Evolutionary conservation across 2,113 vertebrate species (phyloP), one percentile per base, ranked within the genome.

Genomic region (Lophura nycthemera): DNA sequence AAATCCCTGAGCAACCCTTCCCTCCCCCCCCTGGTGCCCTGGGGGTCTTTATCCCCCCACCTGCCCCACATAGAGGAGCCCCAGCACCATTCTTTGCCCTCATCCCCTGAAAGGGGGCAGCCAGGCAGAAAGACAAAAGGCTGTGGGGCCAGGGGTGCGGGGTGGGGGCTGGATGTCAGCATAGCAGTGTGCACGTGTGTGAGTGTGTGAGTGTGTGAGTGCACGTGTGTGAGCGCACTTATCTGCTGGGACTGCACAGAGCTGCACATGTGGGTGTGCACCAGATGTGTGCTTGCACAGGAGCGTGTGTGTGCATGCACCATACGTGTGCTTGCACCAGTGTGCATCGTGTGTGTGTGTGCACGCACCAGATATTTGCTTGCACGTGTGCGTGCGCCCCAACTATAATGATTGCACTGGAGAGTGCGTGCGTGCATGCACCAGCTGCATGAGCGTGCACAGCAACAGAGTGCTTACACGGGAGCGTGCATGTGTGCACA

Each of bases 91-190:
- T 56, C 50, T 43, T 10, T 10, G 71, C 57, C 45, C 85, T 87
- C 78, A 81, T 40, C 61, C 80, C 81, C 77, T 92, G 92, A 96
- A 97, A 97, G 80, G 96, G 86, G 63, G 92, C 96, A 96, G 93
- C 90, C 87, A 96, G 93, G 96, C 96, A 91, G 96, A 97, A 97
- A 96, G 94, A 97, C 96, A 97, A 96, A 96, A 97, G 88, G 77
- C 93, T 86, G 83, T 69, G 95, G 60, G 6, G 13, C 60, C 30
- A 43, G 27, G 86, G 65, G 74, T 47, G 32, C 29, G 11, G 52
- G 14, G 25, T 8, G 13, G 14, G 20, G 56, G 56, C 30, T 8
- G 61, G 18, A 4, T 16, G 16, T 30, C 27, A 30, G 50, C 65
- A 38, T 0, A 0, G n/a, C 25, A 11, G 21, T 3, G 42, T n/a